Percentiles rank a stretch among this genome's conserved stretches.
Conservation (phyloP, 2,797 vertebrate species). For the Cryptoprocta ferox region DNA sequence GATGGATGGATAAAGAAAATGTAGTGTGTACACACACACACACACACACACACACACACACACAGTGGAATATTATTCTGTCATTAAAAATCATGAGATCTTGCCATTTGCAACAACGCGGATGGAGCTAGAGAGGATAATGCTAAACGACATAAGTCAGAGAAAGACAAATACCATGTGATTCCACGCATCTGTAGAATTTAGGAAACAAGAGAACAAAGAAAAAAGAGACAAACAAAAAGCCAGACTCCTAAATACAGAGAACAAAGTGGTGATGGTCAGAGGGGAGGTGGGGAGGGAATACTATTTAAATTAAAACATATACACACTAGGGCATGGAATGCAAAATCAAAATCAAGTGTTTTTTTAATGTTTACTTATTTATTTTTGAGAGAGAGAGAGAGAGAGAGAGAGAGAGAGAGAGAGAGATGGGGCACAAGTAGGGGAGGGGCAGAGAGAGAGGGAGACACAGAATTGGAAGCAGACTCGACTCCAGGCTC, state of each 20-base stretch:
- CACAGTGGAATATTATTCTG: neutral
- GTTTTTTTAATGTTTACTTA: no score
- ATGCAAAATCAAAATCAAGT: neutral
- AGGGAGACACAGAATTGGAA: no score
- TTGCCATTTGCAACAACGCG: neutral
- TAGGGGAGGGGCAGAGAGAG: no score
- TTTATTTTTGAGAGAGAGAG: no score
- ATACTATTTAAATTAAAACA: neutral
- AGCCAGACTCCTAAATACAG: neutral
- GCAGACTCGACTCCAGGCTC: no score
- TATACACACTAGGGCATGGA: neutral
- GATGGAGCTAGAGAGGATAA: neutral
- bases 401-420: no score
- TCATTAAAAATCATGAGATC: neutral
- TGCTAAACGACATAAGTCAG: neutral
- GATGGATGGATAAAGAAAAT: neutral
- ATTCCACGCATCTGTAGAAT: neutral
- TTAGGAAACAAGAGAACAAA: neutral
- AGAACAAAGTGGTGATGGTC: neutral
- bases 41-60: no score
- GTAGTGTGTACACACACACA: no score
- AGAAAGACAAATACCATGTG: neutral
- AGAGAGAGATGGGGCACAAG: no score
- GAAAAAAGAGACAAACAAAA: neutral
- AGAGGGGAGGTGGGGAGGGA: neutral